Evolutionary conservation across 2,113 vertebrate genomes (phyloP), one percentile per base, ranked within the genome.

Genomic region (Mesitornis unicolor): DNA sequence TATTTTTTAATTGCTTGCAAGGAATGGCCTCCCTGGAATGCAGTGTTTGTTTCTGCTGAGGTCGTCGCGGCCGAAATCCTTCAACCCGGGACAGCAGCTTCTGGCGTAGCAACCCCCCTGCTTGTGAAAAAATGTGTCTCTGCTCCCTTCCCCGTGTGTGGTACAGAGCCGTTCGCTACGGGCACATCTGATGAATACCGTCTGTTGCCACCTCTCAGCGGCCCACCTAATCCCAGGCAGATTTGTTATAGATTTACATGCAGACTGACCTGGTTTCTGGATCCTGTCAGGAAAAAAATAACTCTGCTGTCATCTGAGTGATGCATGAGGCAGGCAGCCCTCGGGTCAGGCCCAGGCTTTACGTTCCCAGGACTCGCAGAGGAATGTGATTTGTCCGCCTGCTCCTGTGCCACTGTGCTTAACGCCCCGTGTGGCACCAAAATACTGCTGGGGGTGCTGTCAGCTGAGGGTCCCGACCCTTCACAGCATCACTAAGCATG

Each of bases 211-310:
- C 79, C 71, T 94, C 90, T 80, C 85, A 48, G 11, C 1, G 12
- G 89, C 89, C 84, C 0, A 25, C 81, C 81, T 94, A 95, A 94
- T 94, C 74, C 91, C 89, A 88, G 78, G 77, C 83, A 93, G 93
- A 87, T 96, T 92, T 89, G 92, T 81, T 95, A 84, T 4, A 90
- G 83, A 90, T 94, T 94, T 96, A 78, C 92, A 94, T 84, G 73
- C 2, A 1, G 64, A 89, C 64, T 96, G 96, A 96, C 95, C 95
- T 78, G 90, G 40, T 90, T 95, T 92, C 92, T 95, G 76, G 43
- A 78, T 90, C 92, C 86, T 60, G 86, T 64, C 92, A 75, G 57
- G 60, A 69, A 90, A 94, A 96, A 96, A 93, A 95, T 61, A 92
- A 78, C 80, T 88, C 93, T 12, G 68, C 84, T 93, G 95, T 93